These are phyloP conservation scores for Cecidostiba fungosa DNA, from an alignment of 2,888 invertebrate species.

Conservation along the genomic window DNA sequence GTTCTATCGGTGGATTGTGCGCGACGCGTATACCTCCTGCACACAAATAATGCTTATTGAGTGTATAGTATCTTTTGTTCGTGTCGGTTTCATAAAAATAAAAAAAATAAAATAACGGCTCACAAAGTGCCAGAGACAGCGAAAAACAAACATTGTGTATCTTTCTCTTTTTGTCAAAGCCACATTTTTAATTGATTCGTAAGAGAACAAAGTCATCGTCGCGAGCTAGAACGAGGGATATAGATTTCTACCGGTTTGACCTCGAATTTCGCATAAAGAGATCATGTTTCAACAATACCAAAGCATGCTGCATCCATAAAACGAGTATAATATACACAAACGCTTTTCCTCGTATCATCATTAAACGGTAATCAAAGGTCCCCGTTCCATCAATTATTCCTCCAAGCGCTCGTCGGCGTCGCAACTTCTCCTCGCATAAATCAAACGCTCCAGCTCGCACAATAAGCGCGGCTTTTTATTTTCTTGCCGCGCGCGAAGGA, in stretches of 20 bases:
- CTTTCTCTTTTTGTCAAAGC: too few relatives aligned
- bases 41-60: slow-evolving; percentile 27
- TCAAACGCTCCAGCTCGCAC: neutral
- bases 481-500: neutral
- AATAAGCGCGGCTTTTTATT: neutral
- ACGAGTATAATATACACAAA: too few relatives aligned
- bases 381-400: neutral
- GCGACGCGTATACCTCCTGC: neutral
- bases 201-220: too few relatives aligned
- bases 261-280: too few relatives aligned
- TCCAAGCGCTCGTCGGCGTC: neutral
- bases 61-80: slow-evolving; percentile 21
- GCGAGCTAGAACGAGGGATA: too few relatives aligned
- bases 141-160: too few relatives aligned
- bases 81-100: neutral
- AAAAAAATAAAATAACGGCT: neutral
- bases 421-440: neutral
- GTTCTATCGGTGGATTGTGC: neutral
- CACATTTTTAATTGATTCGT: too few relatives aligned
- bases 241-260: too few relatives aligned
- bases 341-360: neutral
- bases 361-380: neutral
- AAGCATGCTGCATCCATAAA: too few relatives aligned
- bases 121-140: neutral
- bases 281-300: too few relatives aligned